Percentiles rank a stretch among this genome's conserved stretches.
These are phyloP conservation scores for Galaxea fascicularis DNA, from an alignment of 92 coral and sea anemone genomes.

Conservation along the genomic window DNA sequence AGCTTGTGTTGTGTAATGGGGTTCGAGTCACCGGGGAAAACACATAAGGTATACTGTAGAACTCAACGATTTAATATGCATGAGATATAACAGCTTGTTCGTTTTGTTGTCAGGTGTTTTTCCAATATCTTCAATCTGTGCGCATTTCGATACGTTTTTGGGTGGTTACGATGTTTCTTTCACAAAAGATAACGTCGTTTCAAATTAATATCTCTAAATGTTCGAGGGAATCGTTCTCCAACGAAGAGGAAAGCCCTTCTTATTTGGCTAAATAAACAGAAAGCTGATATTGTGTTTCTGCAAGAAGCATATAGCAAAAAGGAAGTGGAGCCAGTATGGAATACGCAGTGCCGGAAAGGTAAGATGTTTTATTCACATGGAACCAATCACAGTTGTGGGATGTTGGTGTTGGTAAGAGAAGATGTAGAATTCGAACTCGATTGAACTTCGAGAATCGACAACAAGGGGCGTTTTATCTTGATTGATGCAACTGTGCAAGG, in stretches of 20 bases:
- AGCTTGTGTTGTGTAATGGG: too few species aligned
- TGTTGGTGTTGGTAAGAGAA: neutral
- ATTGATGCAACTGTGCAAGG: neutral
- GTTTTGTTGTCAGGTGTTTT: too few species aligned
- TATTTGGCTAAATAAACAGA: neutral
- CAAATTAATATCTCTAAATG: too few species aligned
- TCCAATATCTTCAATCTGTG: too few species aligned
- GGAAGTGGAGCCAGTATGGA: conserved; percentile 40
- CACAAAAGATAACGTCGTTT: too few species aligned
- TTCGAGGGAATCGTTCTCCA: neutral
- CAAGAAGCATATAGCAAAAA: too few species aligned
- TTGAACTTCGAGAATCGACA: neutral
- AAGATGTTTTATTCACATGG: conserved; percentile 56
- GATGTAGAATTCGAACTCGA: neutral
- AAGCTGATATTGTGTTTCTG: neutral
- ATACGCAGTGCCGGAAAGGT: conserved; percentile 53
- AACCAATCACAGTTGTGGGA: conserved; percentile 53
- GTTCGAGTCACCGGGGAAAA: too few species aligned
- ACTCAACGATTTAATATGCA: too few species aligned
- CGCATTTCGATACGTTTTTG: too few species aligned
- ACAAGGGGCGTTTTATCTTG: neutral
- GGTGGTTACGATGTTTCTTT: too few species aligned
- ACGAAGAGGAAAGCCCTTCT: neutral
- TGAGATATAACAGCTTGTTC: too few species aligned
- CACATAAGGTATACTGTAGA: too few species aligned